Conservation (phyloP, 2,888 invertebrate species). For the Halictus ligatus region DNA sequence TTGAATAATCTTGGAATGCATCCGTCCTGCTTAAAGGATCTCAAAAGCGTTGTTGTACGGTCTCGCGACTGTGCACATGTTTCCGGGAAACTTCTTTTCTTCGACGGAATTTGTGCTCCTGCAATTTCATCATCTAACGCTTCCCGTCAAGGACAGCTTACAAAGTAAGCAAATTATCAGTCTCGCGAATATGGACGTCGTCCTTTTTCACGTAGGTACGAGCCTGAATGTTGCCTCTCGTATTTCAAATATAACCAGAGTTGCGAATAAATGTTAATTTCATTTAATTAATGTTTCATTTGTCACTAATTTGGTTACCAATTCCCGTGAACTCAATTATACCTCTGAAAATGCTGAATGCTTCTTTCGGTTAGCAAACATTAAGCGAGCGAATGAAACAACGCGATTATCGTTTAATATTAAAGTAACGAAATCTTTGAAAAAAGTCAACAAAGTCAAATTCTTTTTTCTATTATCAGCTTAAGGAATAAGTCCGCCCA, state of each 20-base stretch:
- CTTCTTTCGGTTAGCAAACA: too few species aligned
- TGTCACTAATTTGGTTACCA: background rate
- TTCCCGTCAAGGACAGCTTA: background rate
- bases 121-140: background rate
- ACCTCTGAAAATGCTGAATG: too few species aligned
- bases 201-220: background rate
- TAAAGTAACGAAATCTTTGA: too few species aligned
- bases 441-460: too few species aligned
- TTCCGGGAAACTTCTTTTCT: background rate
- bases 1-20: conserved; percentile 25
- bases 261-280: background rate
- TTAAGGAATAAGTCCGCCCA: too few species aligned
- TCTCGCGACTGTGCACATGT: background rate
- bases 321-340: too few species aligned
- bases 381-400: too few species aligned
- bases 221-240: background rate
- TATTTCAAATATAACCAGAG: background rate
- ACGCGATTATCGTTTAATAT: too few species aligned
- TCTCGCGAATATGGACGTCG: background rate
- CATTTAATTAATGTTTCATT: background rate
- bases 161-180: background rate
- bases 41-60: conserved; percentile 11
- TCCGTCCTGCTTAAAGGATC: conserved; percentile 16
- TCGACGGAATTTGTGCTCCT: background rate
- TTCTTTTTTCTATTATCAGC: too few species aligned